Base-by-base conservation (phyloP, 2,113 vertebrate species). In the Xiphias gladius region DNA sequence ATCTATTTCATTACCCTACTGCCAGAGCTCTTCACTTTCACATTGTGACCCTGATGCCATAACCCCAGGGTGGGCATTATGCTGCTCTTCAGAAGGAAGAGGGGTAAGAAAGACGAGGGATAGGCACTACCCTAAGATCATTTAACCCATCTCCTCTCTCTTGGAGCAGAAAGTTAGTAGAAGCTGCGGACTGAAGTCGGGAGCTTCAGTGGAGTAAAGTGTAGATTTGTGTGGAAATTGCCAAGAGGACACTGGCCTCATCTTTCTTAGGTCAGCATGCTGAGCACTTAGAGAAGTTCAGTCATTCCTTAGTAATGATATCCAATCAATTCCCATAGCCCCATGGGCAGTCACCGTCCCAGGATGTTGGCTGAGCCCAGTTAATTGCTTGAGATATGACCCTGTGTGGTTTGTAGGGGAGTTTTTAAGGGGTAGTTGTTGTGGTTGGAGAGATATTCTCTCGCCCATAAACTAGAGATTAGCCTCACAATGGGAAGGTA, bases 301-400 rank as follows among this genome's bases (percentile, higher is more conserved):
- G 67, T 61, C 88, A 86, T 87, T 91, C 73, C 87, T 90, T 92
- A 93, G 90, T 92, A 93, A 94, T 91, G 92, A 91, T 88, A 90
- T 80, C 89, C 90, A 92, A 92, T 92, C 92, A 89, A 88, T 93
- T 91, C 76, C 80, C 85, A 81, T 55, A 86, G 74, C 75, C 86
- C 80, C 83, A 73, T 35, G 59, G 87, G 72, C 86, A 72, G 91
- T 79, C 83, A 28, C 86, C 84, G 80, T 88, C 92, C 86, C 76
- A 52, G 87, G 83, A 87, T 69, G 88, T 78, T 80, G 66, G 76
- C 80, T 89, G 74, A 89, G 74, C 73, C 76, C 76, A 28, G 80
- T 92, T 93, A 94, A 95, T 94, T 92, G 90, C 90, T 83, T 89
- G 81, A 91, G 89, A 91, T 92, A 86, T 84, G 89, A 90, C 84